Evolutionary conservation across 1,140 invertebrate species (phyloP).

Genomic region (Rhagoletis pomonella): DNA sequence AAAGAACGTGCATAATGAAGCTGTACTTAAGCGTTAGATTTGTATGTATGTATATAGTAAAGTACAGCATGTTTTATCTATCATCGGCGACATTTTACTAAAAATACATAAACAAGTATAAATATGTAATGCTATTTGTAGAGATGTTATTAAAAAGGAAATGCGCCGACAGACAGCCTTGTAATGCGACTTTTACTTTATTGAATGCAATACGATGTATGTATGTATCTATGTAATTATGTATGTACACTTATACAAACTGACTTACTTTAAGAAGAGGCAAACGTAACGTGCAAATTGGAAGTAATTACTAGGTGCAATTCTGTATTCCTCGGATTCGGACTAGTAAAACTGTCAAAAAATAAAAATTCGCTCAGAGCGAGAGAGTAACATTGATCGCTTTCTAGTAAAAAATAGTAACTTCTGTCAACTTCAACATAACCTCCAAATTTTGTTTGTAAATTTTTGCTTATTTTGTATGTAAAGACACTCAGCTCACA

Average conservation of each 20-base stretch:
- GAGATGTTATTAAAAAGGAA: background rate
- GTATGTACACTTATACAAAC: background rate
- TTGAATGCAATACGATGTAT: background rate
- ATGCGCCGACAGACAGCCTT: background rate
- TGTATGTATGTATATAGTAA: background rate
- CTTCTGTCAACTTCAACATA: too few species aligned
- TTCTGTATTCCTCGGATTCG: too few species aligned
- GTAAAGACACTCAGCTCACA: too few species aligned
- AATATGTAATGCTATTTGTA: background rate
- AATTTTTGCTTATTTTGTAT: too few species aligned
- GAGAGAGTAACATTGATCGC: too few species aligned
- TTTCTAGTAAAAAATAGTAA: too few species aligned
- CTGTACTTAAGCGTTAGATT: background rate
- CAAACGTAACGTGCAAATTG: background rate
- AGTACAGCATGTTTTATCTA: background rate
- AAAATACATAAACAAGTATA: background rate
- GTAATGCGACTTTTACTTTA: slow-evolving; percentile 3
- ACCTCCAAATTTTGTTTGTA: too few species aligned
- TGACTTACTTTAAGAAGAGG: background rate
- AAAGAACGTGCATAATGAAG: background rate
- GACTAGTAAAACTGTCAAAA: too few species aligned
- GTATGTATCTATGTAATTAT: background rate
- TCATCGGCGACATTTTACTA: background rate
- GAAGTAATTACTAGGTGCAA: background rate
- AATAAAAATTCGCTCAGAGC: too few species aligned